A percentile compares a stretch with the other conserved stretches of the same genome.
Evolutionary conservation across 2,113 vertebrate genomes (phyloP).

Genomic region (Xenotilapia longispinis): DNA sequence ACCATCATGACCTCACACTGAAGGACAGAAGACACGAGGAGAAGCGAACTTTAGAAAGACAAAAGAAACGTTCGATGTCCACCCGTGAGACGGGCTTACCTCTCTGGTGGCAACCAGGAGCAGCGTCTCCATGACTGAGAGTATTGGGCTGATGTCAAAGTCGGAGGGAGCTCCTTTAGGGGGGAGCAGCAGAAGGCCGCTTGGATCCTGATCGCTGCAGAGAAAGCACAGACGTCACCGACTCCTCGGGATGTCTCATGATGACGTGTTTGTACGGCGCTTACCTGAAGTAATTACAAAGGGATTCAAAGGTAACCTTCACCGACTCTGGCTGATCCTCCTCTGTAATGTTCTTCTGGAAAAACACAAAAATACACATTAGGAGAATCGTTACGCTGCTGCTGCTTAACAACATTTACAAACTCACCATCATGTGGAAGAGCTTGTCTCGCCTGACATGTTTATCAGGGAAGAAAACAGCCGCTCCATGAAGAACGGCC

Average conservation of each 20-base stretch:
- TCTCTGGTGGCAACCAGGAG: conserved; percentile 84
- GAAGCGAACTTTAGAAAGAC: not conserved
- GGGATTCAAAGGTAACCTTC: conserved; percentile 88
- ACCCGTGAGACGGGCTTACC: conserved; percentile 61
- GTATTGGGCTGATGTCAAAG: conserved; percentile 79
- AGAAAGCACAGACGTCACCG: not conserved
- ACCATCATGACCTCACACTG: conserved; percentile 90
- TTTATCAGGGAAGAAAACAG: conserved; percentile 93
- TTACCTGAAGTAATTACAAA: conserved; percentile 95
- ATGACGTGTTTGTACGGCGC: not conserved
- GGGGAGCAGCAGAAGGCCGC: conserved; percentile 86
- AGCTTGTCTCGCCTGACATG: conserved; percentile 82
- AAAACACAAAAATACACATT: not conserved
- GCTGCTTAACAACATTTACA: not conserved
- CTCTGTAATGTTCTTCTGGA: conserved; percentile 90
- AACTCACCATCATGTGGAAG: conserved; percentile 90
- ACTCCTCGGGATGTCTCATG: not conserved
- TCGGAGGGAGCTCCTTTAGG: conserved; percentile 78
- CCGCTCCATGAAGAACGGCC: conserved; percentile 87
- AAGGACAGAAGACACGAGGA: not conserved
- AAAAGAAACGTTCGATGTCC: not conserved
- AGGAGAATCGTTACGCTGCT: not conserved
- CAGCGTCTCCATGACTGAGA: conserved; percentile 86
- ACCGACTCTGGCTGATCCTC: conserved; percentile 85
- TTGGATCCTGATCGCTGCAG: conserved; percentile 86